phyloP scores from a whole-genome alignment of 92 coral and sea anemone genomes.

The Epizoanthus illoricatus region DNA sequence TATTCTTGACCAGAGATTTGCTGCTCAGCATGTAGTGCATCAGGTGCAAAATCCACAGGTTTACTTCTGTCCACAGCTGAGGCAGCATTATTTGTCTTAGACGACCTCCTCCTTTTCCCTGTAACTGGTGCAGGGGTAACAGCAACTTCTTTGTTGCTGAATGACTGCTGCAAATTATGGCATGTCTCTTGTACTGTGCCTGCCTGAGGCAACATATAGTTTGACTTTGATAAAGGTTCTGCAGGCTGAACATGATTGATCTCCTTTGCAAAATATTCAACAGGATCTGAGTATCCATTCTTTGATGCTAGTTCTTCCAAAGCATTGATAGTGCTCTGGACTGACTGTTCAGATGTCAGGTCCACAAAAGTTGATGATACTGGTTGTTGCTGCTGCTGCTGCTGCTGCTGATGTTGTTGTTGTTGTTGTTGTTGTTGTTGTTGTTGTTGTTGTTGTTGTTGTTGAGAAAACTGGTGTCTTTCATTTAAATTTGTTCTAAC shows the following conservation, averaged over 20 bases:
- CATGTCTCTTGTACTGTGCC: not conserved
- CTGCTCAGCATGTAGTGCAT: not conserved
- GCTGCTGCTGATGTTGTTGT: not conserved
- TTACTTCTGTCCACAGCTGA: slow-evolving; percentile 7
- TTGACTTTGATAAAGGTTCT: slow-evolving; percentile 6
- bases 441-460: not conserved
- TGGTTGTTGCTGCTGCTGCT: slow-evolving; percentile 33
- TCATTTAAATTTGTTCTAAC: slow-evolving; percentile 10
- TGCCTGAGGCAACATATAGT: not conserved
- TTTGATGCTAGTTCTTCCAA: slow-evolving; percentile 69
- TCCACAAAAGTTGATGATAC: slow-evolving; percentile 18
- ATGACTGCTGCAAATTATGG: not conserved
- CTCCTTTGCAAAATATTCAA: slow-evolving; percentile 48
- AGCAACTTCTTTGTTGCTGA: not conserved
- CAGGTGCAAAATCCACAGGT: not conserved
- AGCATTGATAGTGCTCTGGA: slow-evolving; percentile 56
- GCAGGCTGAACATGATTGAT: slow-evolving; percentile 38
- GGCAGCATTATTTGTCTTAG: not conserved
- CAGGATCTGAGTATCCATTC: slow-evolving; percentile 64
- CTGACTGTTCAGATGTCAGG: slow-evolving; percentile 2
- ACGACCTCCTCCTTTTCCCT: slow-evolving; percentile 39
- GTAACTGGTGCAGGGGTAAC: not conserved
- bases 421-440: slow-evolving; percentile 25
- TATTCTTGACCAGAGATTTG: slow-evolving; percentile 1
- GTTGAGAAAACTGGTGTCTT: not conserved